phyloP scores from a whole-genome alignment of 92 coral and sea anemone genomes.

The Blastomussa wellsi region DNA sequence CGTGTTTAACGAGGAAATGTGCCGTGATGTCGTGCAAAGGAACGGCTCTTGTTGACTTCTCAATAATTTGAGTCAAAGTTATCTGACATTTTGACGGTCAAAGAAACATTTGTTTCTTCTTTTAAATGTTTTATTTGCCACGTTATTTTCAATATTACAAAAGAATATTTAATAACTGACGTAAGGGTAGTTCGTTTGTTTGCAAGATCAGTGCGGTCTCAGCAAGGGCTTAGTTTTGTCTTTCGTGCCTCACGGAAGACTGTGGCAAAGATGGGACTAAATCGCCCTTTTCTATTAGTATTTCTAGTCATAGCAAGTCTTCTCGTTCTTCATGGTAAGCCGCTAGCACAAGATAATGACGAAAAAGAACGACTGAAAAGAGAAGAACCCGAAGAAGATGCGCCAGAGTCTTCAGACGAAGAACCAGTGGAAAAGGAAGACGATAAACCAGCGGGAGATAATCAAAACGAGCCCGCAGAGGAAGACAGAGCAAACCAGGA shows the following conservation, averaged over 20 bases:
- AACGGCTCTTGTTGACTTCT: not conserved
- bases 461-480: slow-evolving; percentile 47
- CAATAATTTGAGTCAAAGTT: not conserved
- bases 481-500: slow-evolving; percentile 42
- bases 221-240: slow-evolving; percentile 44
- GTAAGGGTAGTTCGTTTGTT: slow-evolving; percentile 51
- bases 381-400: slow-evolving; percentile 50
- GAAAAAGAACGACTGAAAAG: slow-evolving; percentile 54
- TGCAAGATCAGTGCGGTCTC: slow-evolving; percentile 30
- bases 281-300: slow-evolving; percentile 51
- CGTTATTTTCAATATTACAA: slow-evolving; percentile 72
- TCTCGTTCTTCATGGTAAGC: slow-evolving; percentile 62
- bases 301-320: slow-evolving; percentile 52
- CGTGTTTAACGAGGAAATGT: not conserved
- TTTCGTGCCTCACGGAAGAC: slow-evolving; percentile 60
- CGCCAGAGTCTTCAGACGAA: slow-evolving; percentile 42
- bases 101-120: not conserved
- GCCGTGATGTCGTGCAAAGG: no score
- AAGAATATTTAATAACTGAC: slow-evolving; percentile 84
- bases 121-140: slow-evolving; percentile 83
- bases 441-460: slow-evolving; percentile 40
- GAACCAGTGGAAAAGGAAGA: slow-evolving; percentile 47
- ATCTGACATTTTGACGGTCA: not conserved
- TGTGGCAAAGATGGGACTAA: slow-evolving; percentile 76
- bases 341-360: slow-evolving; percentile 65